Conservation (phyloP, 2,888 invertebrate species). For the Nemurella pictetii region DNA sequence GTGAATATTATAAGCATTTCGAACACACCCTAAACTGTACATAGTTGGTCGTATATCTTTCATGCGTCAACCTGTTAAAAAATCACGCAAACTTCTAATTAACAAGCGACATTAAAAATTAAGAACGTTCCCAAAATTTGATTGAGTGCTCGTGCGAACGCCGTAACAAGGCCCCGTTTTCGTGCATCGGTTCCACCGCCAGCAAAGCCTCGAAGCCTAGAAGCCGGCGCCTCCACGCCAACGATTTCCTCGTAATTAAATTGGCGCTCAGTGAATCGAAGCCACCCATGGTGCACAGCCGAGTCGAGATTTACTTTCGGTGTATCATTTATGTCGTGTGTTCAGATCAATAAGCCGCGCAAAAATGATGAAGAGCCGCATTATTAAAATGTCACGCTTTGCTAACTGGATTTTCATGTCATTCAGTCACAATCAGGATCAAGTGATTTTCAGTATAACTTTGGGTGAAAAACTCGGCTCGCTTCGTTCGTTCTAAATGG, state of each 20-base stretch:
- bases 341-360: not conserved
- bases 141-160: not conserved
- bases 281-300: not conserved
- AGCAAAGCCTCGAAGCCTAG: not conserved
- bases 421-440: not conserved
- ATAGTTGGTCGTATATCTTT: too few relatives aligned
- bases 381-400: not conserved
- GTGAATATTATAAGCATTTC: too few relatives aligned
- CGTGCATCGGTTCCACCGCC: not conserved
- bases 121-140: not conserved
- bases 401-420: not conserved
- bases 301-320: not conserved
- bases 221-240: not conserved
- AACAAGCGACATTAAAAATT: not conserved
- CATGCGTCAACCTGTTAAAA: too few relatives aligned
- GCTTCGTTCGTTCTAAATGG: too few relatives aligned
- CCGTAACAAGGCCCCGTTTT: not conserved
- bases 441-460: not conserved
- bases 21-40: too few relatives aligned
- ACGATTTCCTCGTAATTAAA: too few relatives aligned
- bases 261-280: not conserved
- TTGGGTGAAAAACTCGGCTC: not conserved
- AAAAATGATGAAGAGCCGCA: not conserved
- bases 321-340: not conserved
- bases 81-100: not conserved